These are phyloP conservation scores for Toxotes jaculatrix DNA, from an alignment of 2,113 vertebrate genomes.

Conservation along the genomic window DNA sequence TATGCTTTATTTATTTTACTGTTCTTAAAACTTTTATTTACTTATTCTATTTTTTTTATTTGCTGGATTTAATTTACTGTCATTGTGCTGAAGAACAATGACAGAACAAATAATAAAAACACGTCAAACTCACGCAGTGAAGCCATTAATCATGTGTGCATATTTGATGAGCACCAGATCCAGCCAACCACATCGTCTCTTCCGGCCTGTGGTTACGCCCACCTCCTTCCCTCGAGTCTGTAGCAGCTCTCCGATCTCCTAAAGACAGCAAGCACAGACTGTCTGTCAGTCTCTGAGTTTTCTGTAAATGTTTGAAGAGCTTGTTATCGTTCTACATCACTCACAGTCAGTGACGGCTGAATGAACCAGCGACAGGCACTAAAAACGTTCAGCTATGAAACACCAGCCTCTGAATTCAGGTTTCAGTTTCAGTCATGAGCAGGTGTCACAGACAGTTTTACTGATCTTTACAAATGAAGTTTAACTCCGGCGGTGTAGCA, in stretches of 20 bases:
- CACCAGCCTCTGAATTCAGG: neutral
- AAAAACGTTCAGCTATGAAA: neutral
- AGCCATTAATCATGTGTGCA: slow-evolving; percentile 98
- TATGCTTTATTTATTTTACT: no score
- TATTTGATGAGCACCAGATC: slow-evolving; percentile 96
- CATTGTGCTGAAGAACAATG: no score
- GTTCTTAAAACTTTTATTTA: no score
- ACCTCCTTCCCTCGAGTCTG: slow-evolving; percentile 94
- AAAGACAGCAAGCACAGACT: neutral
- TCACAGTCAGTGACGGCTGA: neutral
- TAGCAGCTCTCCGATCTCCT: slow-evolving; percentile 92
- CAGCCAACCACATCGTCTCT: slow-evolving; percentile 97
- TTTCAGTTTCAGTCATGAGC: neutral
- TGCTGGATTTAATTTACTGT: no score
- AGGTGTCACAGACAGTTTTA: neutral
- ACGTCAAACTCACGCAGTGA: slow-evolving; percentile 92
- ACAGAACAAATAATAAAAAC: neutral
- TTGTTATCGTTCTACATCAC: neutral
- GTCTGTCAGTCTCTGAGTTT: neutral
- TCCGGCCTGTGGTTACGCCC: slow-evolving; percentile 96
- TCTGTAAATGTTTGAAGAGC: neutral
- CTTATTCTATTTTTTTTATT: no score
- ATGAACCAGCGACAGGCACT: neutral
- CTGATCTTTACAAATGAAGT: neutral
- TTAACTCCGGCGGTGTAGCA: neutral